phyloP scores from a whole-genome alignment of 2,888 invertebrate species.

The Hydroisotoma schaefferi region DNA sequence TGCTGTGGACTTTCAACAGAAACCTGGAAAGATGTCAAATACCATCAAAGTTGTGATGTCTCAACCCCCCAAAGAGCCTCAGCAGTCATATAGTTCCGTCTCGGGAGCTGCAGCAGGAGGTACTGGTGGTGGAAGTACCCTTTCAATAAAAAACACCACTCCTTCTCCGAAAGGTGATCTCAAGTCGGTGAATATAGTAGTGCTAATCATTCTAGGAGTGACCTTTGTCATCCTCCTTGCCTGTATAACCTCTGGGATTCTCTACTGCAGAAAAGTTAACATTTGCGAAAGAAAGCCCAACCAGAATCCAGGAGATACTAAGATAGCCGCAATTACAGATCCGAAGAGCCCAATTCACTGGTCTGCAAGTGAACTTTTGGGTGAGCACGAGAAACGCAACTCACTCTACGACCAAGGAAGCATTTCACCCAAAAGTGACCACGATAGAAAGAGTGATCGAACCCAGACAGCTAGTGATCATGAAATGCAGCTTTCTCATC shows the following conservation, averaged over 20 bases:
- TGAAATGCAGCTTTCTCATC: constrained; percentile 30
- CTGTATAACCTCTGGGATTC: constrained; percentile 40
- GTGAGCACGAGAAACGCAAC: constrained; percentile 59
- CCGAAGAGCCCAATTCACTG: constrained; percentile 52
- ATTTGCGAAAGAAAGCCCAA: constrained; percentile 36
- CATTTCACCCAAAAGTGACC: constrained; percentile 36
- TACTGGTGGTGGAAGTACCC: constrained; percentile 35
- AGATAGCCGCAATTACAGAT: constrained; percentile 47
- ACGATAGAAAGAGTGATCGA: constrained; percentile 24
- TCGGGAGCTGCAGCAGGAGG: constrained; percentile 24
- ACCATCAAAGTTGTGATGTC: constrained; percentile 37
- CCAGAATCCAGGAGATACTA: constrained; percentile 43
- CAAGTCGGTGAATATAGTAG: constrained; percentile 40
- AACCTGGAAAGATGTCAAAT: constrained; percentile 46
- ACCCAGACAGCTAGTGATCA: constrained; percentile 14
- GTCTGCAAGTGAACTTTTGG: constrained; percentile 61
- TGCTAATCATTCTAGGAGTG: constrained; percentile 43
- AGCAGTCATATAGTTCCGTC: constrained; percentile 28
- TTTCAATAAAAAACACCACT: constrained; percentile 42
- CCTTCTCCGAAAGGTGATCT: constrained; percentile 44
- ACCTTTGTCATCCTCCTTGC: constrained; percentile 44
- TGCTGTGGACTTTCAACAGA: constrained; percentile 26
- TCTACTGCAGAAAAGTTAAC: constrained; percentile 43
- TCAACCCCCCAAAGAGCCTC: constrained; percentile 42
- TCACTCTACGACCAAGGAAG: constrained; percentile 53